A percentile compares a stretch with the other conserved stretches of the same genome.
phyloP scores from a whole-genome alignment of 2,797 vertebrate genomes.

The Gouania willdenowi region DNA sequence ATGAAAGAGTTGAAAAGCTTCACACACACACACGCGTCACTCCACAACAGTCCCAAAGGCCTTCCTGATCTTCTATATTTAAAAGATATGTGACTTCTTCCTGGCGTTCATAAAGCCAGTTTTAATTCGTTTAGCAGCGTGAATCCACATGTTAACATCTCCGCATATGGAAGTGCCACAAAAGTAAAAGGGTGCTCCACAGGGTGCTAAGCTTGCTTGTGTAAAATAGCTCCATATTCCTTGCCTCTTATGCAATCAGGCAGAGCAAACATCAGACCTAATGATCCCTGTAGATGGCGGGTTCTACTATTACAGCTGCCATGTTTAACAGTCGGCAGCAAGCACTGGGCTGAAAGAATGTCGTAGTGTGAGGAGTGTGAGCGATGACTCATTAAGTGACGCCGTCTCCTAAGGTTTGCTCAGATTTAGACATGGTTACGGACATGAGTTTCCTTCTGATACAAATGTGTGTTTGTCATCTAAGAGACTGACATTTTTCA shows the following conservation, averaged over 20 bases:
- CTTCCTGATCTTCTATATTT: slow-evolving; percentile 22
- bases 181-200: slow-evolving; percentile 21
- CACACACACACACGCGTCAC: slow-evolving; percentile 5
- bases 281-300: slow-evolving; percentile 55
- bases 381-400: slow-evolving; percentile 43
- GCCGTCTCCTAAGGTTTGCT: too few species aligned
- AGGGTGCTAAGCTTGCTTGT: slow-evolving; percentile 38
- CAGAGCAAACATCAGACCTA: slow-evolving; percentile 57
- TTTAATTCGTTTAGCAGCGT: slow-evolving; percentile 51
- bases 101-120: slow-evolving; percentile 28
- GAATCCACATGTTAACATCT: slow-evolving; percentile 23
- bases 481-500: too few species aligned
- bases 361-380: slow-evolving; percentile 36
- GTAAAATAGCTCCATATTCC: slow-evolving; percentile 55
- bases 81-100: slow-evolving; percentile 29
- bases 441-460: too few species aligned
- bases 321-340: slow-evolving; percentile 48
- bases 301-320: slow-evolving; percentile 49
- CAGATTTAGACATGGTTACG: too few species aligned
- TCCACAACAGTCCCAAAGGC: slow-evolving; percentile 6
- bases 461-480: too few species aligned
- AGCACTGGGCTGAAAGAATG: slow-evolving; percentile 43
- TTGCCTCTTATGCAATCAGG: slow-evolving; percentile 56
- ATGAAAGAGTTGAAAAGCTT: slow-evolving; percentile 10
- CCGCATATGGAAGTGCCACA: slow-evolving; percentile 14